Base-by-base conservation (phyloP, 2,113 vertebrate species). In the human (Homo sapiens) region DNA sequence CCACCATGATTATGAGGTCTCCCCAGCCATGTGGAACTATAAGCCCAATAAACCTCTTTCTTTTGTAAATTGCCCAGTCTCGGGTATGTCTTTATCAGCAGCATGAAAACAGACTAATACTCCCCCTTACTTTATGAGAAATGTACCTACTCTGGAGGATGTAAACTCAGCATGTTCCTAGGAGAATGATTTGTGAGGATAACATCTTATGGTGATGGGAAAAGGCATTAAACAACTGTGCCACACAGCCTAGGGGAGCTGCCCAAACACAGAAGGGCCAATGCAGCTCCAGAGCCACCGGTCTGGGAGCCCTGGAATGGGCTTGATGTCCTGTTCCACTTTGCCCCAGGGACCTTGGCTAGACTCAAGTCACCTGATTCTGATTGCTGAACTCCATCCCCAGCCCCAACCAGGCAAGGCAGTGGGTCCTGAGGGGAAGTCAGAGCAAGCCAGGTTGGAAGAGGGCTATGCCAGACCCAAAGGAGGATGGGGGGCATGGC, bases 81-180 rank as follows among this genome's bases (percentile, higher is more conserved):
- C 12, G 13, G 61, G 61, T 64, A 14, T 32, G 61, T 64, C 27
- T 64, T 64, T 6, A 64, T 30, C 61, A 32, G 61, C 12, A 64
- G 61, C 61, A 32, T 6, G 13, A 64, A 64, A 64, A 64, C 27
- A 6, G 12, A 32, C 61, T 32, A 64, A 64, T 64, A 64, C 61
- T 64, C 27, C 27, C 2, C 12, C 61, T 95, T 97, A 89, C 89
- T 97, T 89, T 93, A 52, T 59, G 22, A 50, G 59, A 83, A 88
- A 61, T 50, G 72, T 59, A 30, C 70, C 66, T 66, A 80, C 22
- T 30, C 11, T 35, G 61, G 40, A 40, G 59, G 48, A 52, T 23
- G 22, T 45, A 70, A 66, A 38, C 45, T 25, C 50, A 90, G 61
- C 32, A 8, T 23, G 7, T 76, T 82, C 64, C 84, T 89, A 38